Conservation (phyloP, 2,797 vertebrate species). For the Lagocephalus sceleratus region DNA sequence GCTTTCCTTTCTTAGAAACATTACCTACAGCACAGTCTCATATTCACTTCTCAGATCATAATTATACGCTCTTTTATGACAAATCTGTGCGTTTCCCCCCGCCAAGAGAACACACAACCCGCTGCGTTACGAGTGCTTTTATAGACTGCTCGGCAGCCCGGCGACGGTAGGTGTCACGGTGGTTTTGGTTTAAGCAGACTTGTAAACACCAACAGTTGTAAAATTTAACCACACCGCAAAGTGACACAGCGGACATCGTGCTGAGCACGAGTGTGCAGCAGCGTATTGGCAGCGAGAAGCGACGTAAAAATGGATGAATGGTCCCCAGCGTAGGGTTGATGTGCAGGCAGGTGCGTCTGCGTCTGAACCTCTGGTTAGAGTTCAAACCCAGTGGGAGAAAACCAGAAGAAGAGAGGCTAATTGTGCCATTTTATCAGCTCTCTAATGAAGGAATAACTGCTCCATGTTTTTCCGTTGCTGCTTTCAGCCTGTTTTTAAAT, state of each 20-base stretch:
- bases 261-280: conserved; percentile 35
- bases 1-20: conserved; percentile 45
- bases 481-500: too few relatives aligned
- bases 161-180: conserved; percentile 49
- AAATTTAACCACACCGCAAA: conserved; percentile 50
- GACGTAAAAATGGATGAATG: conserved; percentile 13
- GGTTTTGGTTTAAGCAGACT: conserved; percentile 59
- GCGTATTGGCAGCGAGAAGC: conserved; percentile 25
- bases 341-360: conserved; percentile 33
- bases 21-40: conserved; percentile 27
- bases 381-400: not conserved
- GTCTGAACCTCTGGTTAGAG: conserved; percentile 1
- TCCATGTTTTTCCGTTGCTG: too few relatives aligned
- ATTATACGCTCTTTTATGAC: conserved; percentile 46
- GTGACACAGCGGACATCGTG: conserved; percentile 23
- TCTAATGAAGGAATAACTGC: too few relatives aligned
- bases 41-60: conserved; percentile 55
- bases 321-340: conserved; percentile 28
- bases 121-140: conserved; percentile 51
- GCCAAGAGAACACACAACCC: conserved; percentile 14
- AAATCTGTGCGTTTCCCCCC: conserved; percentile 9
- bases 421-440: too few relatives aligned
- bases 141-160: conserved; percentile 47
- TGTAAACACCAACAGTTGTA: conserved; percentile 65
- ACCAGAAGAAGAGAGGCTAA: not conserved